Base-by-base conservation (phyloP, 2,113 vertebrate species). In the Henicopernis longicauda region DNA sequence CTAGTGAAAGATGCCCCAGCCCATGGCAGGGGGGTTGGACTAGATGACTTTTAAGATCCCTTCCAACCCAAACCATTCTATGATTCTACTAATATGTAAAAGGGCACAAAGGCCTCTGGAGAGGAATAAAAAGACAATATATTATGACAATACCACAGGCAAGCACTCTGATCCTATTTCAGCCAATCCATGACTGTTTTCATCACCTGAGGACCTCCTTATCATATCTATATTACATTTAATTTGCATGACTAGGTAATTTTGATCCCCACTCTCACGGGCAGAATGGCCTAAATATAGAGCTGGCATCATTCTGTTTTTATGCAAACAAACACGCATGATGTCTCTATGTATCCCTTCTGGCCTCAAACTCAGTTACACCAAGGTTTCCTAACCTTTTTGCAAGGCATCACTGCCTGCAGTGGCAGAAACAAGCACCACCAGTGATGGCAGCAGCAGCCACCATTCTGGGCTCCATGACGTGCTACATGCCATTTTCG, bases 401-500 rank as follows among this genome's bases (percentile, higher is more conserved):
- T 45, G 25, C 22, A 22, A 9, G 25, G 17, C 17, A 50, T 78
- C 0, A 0, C 20, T 50, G 22, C 13, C 47, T 62, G 18, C 10
- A 36, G 19, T 10, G 16, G 54, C 42, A 62, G 19, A 25, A 82
- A 34, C 18, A 67, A 34, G 25, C 18, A 34, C 5, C 16, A 49
- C 3, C 27, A 16, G 54, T 13, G 45, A 38, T 31, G 40, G 38
- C n/a, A 50, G 49, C 49, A 45, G 14, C 65, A 67, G 27, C 10
- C 13, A 18, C 29, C 11, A 19, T 36, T 50, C n/a, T 57, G 42
- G 16, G 21, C 47, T 86, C 29, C 10, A 5, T 26, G 36, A 52
- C 1, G 1, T 44, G 29, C 54, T 57, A 11, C 0, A 0, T 36
- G 25, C 1, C 5, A 47, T 62, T 86, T 78, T 63, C 13, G 27